Evolutionary conservation across 2,113 vertebrate genomes (phyloP), one percentile per base, ranked within the genome.

Genomic region (Oryzias woworae): DNA sequence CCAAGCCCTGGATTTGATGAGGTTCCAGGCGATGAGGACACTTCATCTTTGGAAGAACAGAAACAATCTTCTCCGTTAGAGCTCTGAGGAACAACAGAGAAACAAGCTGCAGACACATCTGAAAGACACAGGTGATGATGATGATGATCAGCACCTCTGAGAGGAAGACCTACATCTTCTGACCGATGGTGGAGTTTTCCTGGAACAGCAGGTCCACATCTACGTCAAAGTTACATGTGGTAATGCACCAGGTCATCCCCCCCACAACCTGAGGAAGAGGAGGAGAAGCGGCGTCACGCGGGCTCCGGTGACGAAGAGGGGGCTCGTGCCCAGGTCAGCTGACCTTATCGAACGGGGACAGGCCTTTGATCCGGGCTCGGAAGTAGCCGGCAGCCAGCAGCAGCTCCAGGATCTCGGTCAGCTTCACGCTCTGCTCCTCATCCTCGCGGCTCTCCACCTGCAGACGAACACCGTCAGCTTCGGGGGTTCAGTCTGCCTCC

Each of bases 211-310:
- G 93, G 90, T 99, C 96, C 50, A 99, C 94, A 0, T 99, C 96
- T 4, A 99, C 80, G 56, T 98, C 97, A 71, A 98, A 96, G 89
- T 83, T 98, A 87, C 97, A 99, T 0, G 97, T 98, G 57, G 96
- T 98, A 84, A 99, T 96, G 73, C 97, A 99, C 97, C 97, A 99
- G 0, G 96, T 98, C 97, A 99, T 97, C 49, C 97, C 97, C 1
- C 97, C 97, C 0, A 99, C 97, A 73, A 99, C 97, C 97, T 99
- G 84, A 1, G 1, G 24, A 55, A 31, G 18, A 60, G 24, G 6
- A 47, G 15, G 8, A 53, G 4, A 4, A 17, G 17, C 8, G 23
- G 24, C 31, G 26, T 28, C 10, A 36, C 36, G 10, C 36, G 36
- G 36, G 26, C 8, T 36, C 36, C 3, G 36, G 36, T 36, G 36